Evolutionary conservation across 1,140 invertebrate species (phyloP), one percentile per base, ranked within the genome.

Genomic region (Cyclargus thomasi): DNA sequence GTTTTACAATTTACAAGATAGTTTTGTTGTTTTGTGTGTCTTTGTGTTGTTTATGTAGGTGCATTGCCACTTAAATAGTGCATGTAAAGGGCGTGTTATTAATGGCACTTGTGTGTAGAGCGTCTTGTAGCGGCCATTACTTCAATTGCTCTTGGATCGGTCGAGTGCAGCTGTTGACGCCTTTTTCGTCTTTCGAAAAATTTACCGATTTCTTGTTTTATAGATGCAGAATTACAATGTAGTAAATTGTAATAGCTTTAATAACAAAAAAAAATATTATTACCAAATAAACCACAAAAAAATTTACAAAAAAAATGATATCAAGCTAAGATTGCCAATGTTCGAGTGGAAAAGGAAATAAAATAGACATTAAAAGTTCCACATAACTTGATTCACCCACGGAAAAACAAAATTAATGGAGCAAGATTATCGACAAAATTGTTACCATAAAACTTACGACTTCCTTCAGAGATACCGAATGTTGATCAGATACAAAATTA

Each of bases 41-140:
- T 47, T 47, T 47, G 39, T 47, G 8, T 29, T 29, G 11, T 16
- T 47, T 47, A 2, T 47, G 14, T 1, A 47, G 14, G 14, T 16
- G 10, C 14, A 47, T 47, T 1, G 14, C 39, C 2, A 14, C 14
- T 47, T 47, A 47, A 47, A 47, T 47, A 47, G 8, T 4, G 14
- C 4, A 36, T 64, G 20, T 18, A 35, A 39, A 21, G 8, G 63
- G 21, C 21, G 35, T 39, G 16, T 66, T 73, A 53, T 66, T 59
- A 73, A 73, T 73, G 68, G 68, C 67, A 67, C 71, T 79, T 75
- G 70, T 65, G 72, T 73, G 59, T 70, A 65, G 73, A 73, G 68
- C 69, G 74, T 68, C 70, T 75, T 82, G 70, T 75, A 73, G 67
- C 76, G 74, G 77, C 79, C 81, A 85, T 85, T 81, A 81, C 74